Percentiles rank a stretch among this genome's conserved stretches.
Conservation (phyloP, 2,113 vertebrate species). For the Mormyrus iriodes region DNA sequence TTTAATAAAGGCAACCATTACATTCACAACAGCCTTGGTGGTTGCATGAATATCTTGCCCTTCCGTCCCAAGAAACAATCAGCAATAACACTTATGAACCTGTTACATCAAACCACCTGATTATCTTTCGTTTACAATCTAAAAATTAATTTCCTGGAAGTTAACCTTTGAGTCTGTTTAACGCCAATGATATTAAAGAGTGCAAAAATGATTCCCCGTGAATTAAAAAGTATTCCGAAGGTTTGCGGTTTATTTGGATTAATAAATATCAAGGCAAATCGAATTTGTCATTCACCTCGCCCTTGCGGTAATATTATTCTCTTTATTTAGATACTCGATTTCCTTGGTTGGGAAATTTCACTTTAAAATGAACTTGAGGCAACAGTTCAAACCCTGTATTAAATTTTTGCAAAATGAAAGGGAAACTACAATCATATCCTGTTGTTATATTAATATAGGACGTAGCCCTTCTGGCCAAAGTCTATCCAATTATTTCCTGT, state of each 20-base stretch:
- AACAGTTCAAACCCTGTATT: not conserved
- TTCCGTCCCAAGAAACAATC: not conserved
- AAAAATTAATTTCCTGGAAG: conserved; percentile 16
- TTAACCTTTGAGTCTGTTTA: conserved; percentile 10
- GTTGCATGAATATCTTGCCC: not conserved
- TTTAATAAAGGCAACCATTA: not conserved
- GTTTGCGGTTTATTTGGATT: not conserved
- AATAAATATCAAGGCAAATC: conserved; percentile 3
- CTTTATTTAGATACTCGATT: not conserved
- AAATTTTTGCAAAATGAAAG: conserved; percentile 1
- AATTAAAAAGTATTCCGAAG: not conserved
- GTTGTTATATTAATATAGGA: not conserved
- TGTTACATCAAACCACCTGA: not conserved
- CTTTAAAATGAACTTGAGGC: conserved; percentile 7
- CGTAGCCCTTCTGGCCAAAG: not conserved
- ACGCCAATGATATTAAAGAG: not conserved
- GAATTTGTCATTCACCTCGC: not conserved
- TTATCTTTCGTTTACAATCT: conserved; percentile 7
- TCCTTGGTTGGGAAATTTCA: not conserved
- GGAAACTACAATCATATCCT: conserved; percentile 2
- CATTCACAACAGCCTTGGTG: not conserved
- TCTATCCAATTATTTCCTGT: not conserved
- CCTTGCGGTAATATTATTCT: not conserved
- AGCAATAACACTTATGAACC: not conserved
- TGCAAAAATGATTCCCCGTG: not conserved